Evolutionary conservation across 2,888 invertebrate genomes (phyloP), one percentile per base, ranked within the genome.

Genomic region (Ochropacha duplaris): DNA sequence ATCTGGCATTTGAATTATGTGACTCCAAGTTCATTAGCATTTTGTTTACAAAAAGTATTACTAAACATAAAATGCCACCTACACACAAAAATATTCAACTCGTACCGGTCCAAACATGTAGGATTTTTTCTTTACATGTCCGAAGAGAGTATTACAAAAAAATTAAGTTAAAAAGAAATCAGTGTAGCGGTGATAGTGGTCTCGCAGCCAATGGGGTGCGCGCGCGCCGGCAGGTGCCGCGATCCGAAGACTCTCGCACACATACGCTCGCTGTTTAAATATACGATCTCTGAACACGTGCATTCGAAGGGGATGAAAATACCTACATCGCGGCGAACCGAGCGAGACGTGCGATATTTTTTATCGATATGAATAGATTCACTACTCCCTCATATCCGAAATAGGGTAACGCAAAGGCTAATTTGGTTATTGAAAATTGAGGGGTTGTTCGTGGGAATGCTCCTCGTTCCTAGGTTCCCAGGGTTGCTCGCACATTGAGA

Each of bases 361-460:
- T 91, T 93, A 88, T 88, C 75, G 81, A 83, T 81, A 83, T 88
- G 90, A 90, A 92, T 92, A 92, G 90, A 92, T 92, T 91, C 93
- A 92, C 89, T 88, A 92, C 88, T 92, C 90, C 90, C 90, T 88
- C 90, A 87, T 92, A 90, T 91, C 87, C 90, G 88, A 93, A 92
- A 93, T 92, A 91, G 93, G 93, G 93, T 93, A 93, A 93, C 92
- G 92, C 90, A 92, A 93, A 92, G 91, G 92, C 92, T 93, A 93
- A 93, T 93, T 93, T 93, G 93, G 92, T 93, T 93, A 93, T 93
- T 92, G 92, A 90, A 91, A 90, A 92, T 92, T 90, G 92, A 90
- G 93, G 93, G 93, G 93, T 93, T 88, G 92, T 90, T 93, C 94
- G 95, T 95, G 95, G 94, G 95, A 95, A 95, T 94, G 93, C 92